A percentile compares a stretch with the other conserved stretches of the same genome.
Evolutionary conservation across 2,113 vertebrate species (phyloP).

Genomic region (Phrynocephalus versicolor): DNA sequence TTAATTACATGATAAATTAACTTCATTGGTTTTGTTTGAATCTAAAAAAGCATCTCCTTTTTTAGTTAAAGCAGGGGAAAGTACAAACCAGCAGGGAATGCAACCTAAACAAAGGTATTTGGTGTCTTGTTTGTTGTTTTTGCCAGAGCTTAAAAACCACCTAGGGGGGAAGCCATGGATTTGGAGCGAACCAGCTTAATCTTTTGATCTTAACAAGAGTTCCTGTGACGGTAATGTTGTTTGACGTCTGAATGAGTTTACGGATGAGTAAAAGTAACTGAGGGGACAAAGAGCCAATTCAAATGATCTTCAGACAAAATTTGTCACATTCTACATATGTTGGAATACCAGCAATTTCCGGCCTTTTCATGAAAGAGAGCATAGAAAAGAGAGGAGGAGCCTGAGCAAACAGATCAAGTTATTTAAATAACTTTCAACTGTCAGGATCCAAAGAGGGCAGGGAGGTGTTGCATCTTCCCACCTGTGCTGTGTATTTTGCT

Average conservation of each 20-base stretch:
- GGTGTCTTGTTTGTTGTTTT: neutral
- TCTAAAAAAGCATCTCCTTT: neutral
- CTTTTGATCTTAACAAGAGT: conserved; percentile 47
- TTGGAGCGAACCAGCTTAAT: conserved; percentile 5
- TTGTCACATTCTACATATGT: conserved; percentile 20
- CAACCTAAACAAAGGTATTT: neutral
- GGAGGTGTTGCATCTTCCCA: neutral
- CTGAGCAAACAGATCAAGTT: conserved; percentile 39
- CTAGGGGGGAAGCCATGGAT: neutral
- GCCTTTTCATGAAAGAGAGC: neutral
- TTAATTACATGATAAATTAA: conserved; percentile 41
- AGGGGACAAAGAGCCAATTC: conserved; percentile 17
- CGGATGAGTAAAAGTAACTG: conserved; percentile 48
- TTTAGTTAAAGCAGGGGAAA: neutral
- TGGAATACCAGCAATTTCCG: conserved; percentile 29
- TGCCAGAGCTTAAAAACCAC: conserved; percentile 23
- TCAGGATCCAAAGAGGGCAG: conserved; percentile 27
- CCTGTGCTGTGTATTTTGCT: neutral
- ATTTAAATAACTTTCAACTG: conserved; percentile 54
- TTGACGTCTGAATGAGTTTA: conserved; percentile 54
- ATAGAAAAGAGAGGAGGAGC: neutral
- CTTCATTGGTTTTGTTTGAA: conserved; percentile 38
- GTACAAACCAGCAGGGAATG: neutral
- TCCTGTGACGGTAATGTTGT: conserved; percentile 37
- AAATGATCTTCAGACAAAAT: conserved; percentile 25